phyloP scores from a whole-genome alignment of 2,888 invertebrate species.

The Lordiphosa fenestrarum region DNA sequence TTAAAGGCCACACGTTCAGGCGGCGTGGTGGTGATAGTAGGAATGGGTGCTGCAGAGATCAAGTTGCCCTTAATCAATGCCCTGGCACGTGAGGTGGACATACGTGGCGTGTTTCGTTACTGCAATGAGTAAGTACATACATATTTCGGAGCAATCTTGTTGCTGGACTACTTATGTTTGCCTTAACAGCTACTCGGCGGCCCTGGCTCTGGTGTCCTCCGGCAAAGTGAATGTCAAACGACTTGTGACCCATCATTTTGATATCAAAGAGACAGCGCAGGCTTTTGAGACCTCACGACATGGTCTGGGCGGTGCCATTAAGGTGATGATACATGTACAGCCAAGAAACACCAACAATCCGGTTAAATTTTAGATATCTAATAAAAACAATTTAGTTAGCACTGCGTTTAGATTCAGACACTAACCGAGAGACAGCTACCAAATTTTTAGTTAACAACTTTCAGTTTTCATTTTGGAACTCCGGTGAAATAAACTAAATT shows the following conservation, averaged over 20 bases:
- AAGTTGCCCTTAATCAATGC: conserved; percentile 91
- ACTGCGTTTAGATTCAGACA: conserved; percentile 8
- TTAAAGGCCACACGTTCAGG: conserved; percentile 91
- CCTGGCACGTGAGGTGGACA: conserved; percentile 92
- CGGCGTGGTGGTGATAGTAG: conserved; percentile 92
- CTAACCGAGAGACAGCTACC: conserved; percentile 12
- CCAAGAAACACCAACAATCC: conserved; percentile 82
- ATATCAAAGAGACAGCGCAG: conserved; percentile 87
- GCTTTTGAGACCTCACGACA: conserved; percentile 92
- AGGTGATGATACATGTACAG: conserved; percentile 92
- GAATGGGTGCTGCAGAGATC: conserved; percentile 90
- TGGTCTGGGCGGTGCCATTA: conserved; percentile 88
- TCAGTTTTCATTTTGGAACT: background rate
- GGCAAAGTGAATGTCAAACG: conserved; percentile 90
- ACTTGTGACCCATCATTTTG: conserved; percentile 91
- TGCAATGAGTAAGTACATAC: conserved; percentile 87
- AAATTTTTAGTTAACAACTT: conserved; percentile 7
- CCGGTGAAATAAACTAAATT: conserved; percentile 10
- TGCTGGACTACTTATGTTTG: background rate
- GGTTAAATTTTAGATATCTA: conserved; percentile 40
- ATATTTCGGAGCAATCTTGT: background rate
- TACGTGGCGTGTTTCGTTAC: conserved; percentile 96
- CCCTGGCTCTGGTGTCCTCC: conserved; percentile 88
- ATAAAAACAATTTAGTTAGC: conserved; percentile 3
- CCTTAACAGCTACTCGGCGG: conserved; percentile 86